Evolutionary conservation across 2,888 invertebrate species (phyloP).

Genomic region (Ennomos quercinarius): DNA sequence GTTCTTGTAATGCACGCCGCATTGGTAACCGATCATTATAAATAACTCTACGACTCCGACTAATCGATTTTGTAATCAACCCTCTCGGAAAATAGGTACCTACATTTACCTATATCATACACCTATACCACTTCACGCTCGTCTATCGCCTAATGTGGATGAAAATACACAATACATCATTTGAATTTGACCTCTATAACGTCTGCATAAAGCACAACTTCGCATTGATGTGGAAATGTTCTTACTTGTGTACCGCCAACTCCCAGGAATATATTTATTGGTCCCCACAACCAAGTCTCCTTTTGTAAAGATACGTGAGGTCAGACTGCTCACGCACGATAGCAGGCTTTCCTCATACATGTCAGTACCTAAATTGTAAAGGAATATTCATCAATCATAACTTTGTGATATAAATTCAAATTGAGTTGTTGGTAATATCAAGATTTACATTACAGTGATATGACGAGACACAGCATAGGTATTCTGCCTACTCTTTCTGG

Average conservation of each 20-base stretch:
- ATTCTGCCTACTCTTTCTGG: too few relatives aligned
- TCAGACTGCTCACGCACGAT: conserved; percentile 65
- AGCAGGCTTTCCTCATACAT: conserved; percentile 38
- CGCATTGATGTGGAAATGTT: conserved; percentile 36
- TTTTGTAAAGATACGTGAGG: conserved; percentile 72
- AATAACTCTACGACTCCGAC: conserved; percentile 29
- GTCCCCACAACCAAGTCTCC: conserved; percentile 54
- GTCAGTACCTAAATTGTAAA: conserved; percentile 37
- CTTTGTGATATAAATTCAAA: conserved; percentile 25
- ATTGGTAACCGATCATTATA: conserved; percentile 23
- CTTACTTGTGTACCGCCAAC: too few relatives aligned
- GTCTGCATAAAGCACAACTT: conserved; percentile 28
- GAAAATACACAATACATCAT: conserved; percentile 1
- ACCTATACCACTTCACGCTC: conserved; percentile 67
- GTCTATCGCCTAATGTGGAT: conserved; percentile 46
- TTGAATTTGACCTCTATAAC: conserved; percentile 30
- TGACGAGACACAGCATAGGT: too few relatives aligned
- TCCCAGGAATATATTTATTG: conserved; percentile 57
- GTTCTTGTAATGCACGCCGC: conserved; percentile 24
- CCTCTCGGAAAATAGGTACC: conserved; percentile 57
- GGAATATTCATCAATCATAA: conserved; percentile 58
- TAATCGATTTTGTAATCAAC: conserved; percentile 53
- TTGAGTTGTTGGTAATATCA: conserved; percentile 7
- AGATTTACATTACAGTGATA: too few relatives aligned
- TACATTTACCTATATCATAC: conserved; percentile 51